Evolutionary conservation across 2,113 vertebrate species (phyloP), one percentile per base, ranked within the genome.

Genomic region (Sciurus niger): DNA sequence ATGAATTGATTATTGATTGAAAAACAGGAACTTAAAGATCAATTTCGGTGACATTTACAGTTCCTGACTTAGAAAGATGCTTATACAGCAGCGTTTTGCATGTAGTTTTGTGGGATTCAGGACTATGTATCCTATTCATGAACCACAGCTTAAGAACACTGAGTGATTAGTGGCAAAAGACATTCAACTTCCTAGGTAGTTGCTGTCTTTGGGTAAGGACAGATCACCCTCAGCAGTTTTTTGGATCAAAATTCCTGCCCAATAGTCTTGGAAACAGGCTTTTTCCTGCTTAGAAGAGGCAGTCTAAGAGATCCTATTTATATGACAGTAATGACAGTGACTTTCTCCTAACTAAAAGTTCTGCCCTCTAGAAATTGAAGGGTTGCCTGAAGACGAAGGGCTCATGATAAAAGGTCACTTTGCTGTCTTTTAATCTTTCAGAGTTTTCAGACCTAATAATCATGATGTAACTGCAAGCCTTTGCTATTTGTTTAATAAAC

Each of bases 241-340:
- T 51, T 67, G 55, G 48, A 65, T 89, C 20, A 55, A 4, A 91
- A 58, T 95, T 90, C 13, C 37, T 53, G 20, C 77, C 65, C 48
- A 37, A 9, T 58, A 32, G 8, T 84, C 32, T 88, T 89, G 60
- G 43, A 48, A 80, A 60, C 12, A 51, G 55, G 10, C 48, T 6
- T 43, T 85, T 83, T 60, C 24, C 34, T 92, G 40, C 70, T 92
- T 11, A 89, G 10, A 90, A 87, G 51, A 89, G 74, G 63, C 89
- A 76, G 43, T 25, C 22, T 30, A 40, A 17, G 84, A 77, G 28
- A 63, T 9, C 43, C 68, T 25, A 2, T 63, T 90, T 51, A 43
- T 16, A 13, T 73, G 34, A 34, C 53, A 46, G 17, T 72, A 89
- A 48, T 30, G 60, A 72, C 68, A n/a, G 10, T 3, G 16, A 87